A percentile compares a stretch with the other conserved stretches of the same genome.
phyloP scores from a whole-genome alignment of 2,888 invertebrate genomes.

The Cremastinae sp. region DNA sequence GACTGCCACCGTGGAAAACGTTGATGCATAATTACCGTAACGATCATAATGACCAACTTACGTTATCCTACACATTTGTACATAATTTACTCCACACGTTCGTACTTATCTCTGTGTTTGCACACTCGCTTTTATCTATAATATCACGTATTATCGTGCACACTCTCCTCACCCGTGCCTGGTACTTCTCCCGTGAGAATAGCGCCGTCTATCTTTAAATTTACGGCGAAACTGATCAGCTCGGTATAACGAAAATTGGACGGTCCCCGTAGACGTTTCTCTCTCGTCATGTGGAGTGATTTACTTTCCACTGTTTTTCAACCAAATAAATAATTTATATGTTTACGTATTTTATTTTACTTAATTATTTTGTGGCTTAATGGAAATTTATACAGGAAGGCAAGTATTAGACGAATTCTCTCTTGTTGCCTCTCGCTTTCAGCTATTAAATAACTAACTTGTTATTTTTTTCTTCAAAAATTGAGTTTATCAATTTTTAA shows the following conservation, averaged over 20 bases:
- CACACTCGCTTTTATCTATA: conserved; percentile 43
- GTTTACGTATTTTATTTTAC: too few species aligned
- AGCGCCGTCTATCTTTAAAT: background rate
- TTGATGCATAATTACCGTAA: conserved; percentile 76
- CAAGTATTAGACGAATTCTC: too few species aligned
- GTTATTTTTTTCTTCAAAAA: too few species aligned
- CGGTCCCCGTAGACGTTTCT: background rate
- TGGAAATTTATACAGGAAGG: too few species aligned
- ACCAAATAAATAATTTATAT: background rate
- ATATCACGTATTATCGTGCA: conserved; percentile 6
- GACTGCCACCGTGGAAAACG: conserved; percentile 70
- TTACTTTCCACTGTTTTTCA: background rate
- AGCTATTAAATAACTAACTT: too few species aligned
- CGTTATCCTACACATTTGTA: background rate
- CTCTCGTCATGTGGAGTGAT: background rate
- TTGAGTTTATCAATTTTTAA: too few species aligned
- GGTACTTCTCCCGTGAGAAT: conserved; percentile 4
- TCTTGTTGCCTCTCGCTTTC: too few species aligned
- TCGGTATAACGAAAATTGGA: background rate
- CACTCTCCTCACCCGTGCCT: background rate
- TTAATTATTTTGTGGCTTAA: too few species aligned
- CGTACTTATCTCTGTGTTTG: conserved; percentile 33
- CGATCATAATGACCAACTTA: conserved; percentile 68
- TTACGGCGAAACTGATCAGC: background rate
- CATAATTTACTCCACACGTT: conserved; percentile 38